Conservation (phyloP, 64 coral and sea anemone species). For the Pocillopora verrucosa region DNA sequence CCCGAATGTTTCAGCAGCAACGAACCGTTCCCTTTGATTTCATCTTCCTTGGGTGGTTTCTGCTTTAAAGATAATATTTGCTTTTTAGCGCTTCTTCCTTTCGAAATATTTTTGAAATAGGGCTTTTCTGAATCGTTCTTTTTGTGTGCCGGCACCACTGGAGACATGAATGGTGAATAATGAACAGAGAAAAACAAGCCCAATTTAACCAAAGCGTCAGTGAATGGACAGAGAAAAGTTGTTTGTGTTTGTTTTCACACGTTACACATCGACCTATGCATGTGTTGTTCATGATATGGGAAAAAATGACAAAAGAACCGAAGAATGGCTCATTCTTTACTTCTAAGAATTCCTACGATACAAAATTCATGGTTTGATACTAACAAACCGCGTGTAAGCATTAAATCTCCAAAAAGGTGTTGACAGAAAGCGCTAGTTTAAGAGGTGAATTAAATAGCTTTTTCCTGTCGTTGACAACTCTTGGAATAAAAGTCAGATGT, state of each 20-base stretch:
- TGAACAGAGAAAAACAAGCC: not conserved
- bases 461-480: not conserved
- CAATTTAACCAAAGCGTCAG: not conserved
- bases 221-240: not conserved
- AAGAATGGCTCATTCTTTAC: not conserved
- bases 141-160: not conserved
- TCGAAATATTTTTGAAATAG: not conserved
- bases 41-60: not conserved
- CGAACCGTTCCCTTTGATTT: not conserved
- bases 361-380: not conserved
- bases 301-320: not conserved
- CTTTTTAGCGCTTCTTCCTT: not conserved
- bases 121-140: not conserved
- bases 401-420: not conserved
- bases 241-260: conserved; percentile 17
- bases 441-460: not conserved
- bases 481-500: not conserved
- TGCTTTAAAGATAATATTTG: not conserved
- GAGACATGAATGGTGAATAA: not conserved
- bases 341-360: not conserved
- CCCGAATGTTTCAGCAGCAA: not conserved
- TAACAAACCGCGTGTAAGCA: not conserved
- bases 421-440: not conserved
- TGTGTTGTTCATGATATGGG: not conserved
- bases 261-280: not conserved